Evolutionary conservation across 2,797 vertebrate species (phyloP).

Genomic region (Sebastiscus tertius): DNA sequence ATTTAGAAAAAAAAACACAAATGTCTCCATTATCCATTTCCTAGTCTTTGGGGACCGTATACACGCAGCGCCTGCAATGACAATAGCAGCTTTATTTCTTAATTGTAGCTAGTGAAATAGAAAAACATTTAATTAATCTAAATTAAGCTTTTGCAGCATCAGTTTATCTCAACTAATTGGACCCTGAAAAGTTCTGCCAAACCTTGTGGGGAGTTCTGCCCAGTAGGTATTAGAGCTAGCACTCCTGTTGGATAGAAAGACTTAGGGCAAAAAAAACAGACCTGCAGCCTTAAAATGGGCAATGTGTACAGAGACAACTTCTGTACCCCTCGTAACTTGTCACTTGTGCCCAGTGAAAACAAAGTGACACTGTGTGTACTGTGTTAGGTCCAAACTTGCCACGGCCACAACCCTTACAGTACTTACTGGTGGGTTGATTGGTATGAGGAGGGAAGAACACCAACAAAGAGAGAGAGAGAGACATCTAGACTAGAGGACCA

Average conservation of each 20-base stretch:
- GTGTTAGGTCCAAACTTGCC: background rate
- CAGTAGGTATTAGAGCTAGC: background rate
- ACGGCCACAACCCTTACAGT: background rate
- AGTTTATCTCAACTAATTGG: background rate
- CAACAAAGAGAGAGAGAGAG: background rate
- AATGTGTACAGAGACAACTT: background rate
- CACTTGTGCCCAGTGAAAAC: background rate
- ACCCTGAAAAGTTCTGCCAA: background rate
- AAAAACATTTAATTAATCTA: background rate
- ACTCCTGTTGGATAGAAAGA: background rate
- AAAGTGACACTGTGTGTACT: background rate
- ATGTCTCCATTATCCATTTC: background rate
- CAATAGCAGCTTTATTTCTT: background rate
- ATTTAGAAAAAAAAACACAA: background rate
- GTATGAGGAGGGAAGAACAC: background rate
- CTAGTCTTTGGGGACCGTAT: background rate
- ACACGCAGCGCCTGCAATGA: background rate
- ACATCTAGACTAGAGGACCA: background rate
- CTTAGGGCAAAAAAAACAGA: background rate
- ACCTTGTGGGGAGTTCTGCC: background rate
- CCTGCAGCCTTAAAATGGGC: background rate
- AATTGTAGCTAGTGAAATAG: background rate
- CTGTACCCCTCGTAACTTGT: background rate
- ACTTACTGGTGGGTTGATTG: background rate
- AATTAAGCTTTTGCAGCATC: background rate